Evolutionary conservation across 2,113 vertebrate species (phyloP), one percentile per base, ranked within the genome.

Genomic region (Pionites leucogaster): DNA sequence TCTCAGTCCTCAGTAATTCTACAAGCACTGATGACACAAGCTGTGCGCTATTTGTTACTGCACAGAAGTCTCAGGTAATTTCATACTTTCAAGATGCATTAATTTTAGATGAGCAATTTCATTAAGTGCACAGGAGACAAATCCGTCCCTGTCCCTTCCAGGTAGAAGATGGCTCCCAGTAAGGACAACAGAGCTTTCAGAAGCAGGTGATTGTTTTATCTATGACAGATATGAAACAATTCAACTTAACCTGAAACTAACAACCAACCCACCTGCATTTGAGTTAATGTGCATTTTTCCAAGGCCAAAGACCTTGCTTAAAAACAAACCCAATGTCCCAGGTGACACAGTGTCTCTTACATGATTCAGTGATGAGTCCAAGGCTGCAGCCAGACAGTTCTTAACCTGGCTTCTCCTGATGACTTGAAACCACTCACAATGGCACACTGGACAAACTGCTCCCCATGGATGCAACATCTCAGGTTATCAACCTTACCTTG

Each of bases 401-500:
- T 28, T 13, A 28, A 53, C 91, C 17, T 25, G 8, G 3, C 35
- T 88, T 46, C 52, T 41, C 1, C 39, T 8, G 14, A 63, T 7
- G 9, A 57, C 50, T 84, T n/a, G 60, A 74, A 67, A 4, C 9
- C 29, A 12, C 31, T 70, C 17, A 8, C 31, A 42, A n/a, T 7
- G 35, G 19, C 64, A 27, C 15, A 46, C 11, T 0, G 3, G 27
- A 18, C 35, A 24, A 85, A 53, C 2, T 14, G 17, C 0, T 39
- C n/a, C 85, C 67, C 79, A 70, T 33, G 50, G 44, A 63, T 15
- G 24, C 41, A 28, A 44, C 11, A n/a, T 24, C 53, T n/a, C 5
- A 11, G 6, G 6, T 37, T 10, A 49, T 9, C 49, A 55, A 25
- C 70, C 95, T 19, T 95, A 98, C 98, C 99, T 99, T 99, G 88